Conservation (phyloP, 2,113 vertebrate species). For the Pica pica region DNA sequence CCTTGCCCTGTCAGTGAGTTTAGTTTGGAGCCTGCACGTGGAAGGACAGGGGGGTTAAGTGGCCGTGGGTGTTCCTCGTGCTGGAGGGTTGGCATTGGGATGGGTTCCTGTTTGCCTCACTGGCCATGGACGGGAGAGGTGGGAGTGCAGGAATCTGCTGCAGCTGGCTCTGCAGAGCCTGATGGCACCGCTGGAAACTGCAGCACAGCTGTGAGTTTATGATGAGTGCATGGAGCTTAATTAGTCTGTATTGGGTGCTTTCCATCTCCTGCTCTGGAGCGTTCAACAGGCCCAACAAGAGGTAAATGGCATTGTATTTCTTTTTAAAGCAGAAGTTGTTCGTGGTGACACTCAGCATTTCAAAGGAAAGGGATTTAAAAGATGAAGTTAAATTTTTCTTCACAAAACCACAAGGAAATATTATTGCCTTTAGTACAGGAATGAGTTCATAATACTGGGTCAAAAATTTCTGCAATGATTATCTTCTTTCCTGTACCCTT, state of each 20-base stretch:
- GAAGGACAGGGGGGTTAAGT: no score
- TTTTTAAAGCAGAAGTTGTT: not conserved
- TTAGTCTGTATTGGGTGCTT: not conserved
- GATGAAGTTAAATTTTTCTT: not conserved
- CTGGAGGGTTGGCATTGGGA: no score
- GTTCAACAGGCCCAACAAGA: not conserved
- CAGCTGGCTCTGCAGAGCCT: no score
- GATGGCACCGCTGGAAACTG: no score
- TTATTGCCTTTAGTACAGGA: not conserved
- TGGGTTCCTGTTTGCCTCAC: no score
- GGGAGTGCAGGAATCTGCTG: no score
- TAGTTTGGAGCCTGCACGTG: not conserved
- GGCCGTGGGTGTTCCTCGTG: no score
- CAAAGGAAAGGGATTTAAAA: not conserved
- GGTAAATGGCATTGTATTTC: not conserved
- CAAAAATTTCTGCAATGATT: not conserved
- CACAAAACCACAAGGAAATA: not conserved
- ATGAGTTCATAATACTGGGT: not conserved
- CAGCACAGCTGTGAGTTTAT: no score
- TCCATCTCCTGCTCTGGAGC: not conserved
- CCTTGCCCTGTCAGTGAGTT: not conserved
- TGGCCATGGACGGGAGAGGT: no score
- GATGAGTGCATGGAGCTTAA: no score
- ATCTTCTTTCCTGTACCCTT: not conserved
- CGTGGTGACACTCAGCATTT: not conserved